Base-by-base conservation (phyloP, 2,113 vertebrate genomes). In the Tragelaphus buxtoni region DNA sequence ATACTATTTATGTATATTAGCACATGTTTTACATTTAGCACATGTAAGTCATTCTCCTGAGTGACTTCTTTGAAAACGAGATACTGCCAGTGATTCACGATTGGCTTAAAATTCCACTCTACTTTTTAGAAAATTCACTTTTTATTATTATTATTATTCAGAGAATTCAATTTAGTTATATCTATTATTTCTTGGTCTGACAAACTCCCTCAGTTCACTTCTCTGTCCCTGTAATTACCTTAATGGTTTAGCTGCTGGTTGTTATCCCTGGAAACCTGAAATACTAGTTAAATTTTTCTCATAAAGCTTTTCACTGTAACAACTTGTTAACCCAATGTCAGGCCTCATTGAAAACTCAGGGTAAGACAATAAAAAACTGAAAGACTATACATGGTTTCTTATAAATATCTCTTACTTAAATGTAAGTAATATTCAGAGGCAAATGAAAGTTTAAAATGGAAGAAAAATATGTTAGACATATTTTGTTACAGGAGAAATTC, bases 101-200 rank as follows among this genome's bases (percentile, higher is more conserved):
- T 56, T 85, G 53, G 9, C 69, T 97, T 94, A 89, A 94, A 97
- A 97, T 80, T 96, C 20, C 13, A 96, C 35, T 74, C 88, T 96
- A 49, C 95, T 9, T 94, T 61, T 97, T 80, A 87, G 4, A 4
- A 74, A 84, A 88, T 96, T 49, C 2, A 55, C 95, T 94, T 97
- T 5, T 42, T 42, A 42, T 5, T 92, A 72, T 35, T 79, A 89
- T 96, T 97, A 93, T 96, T 97, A 95, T 97, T 97, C 82, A 96
- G 56, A 95, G 42, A 92, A 96, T 97, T 96, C 55, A 98, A 65
- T 97, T 97, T 94, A 95, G 20, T 91, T 98, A 94, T 72, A 95
- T 82, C 74, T 97, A 24, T 0, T 45, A 45, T 97, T 97, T 76
- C 49, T 91, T 92, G 39, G 86, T 96, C 80, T 95, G 77, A 97